Conservation (phyloP, 2,113 vertebrate genomes). For the Siphamia tubifer region DNA sequence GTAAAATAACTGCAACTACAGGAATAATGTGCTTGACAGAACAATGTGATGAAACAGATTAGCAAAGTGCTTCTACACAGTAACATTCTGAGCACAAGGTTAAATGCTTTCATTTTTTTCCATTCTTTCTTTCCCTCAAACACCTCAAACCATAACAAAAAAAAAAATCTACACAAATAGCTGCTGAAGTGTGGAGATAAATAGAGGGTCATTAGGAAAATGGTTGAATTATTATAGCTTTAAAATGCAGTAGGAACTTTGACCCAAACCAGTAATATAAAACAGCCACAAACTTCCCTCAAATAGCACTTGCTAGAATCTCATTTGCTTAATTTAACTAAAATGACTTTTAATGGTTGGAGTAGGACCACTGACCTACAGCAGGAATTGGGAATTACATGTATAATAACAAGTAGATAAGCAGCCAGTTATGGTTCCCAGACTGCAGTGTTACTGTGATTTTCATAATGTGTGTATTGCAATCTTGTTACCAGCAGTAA, state of each 20-base stretch:
- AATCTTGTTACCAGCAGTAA: background rate
- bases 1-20: constrained; percentile 26
- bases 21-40: constrained; percentile 6
- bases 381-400: background rate
- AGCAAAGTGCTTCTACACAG: background rate
- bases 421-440: no score
- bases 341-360: constrained; percentile 13
- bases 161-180: constrained; percentile 35
- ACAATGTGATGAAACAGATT: constrained; percentile 3
- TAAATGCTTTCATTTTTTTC: constrained; percentile 1
- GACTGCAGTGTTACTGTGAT: background rate
- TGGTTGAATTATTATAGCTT: constrained; percentile 23
- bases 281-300: background rate
- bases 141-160: constrained; percentile 37
- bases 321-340: constrained; percentile 20
- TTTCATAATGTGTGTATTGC: background rate
- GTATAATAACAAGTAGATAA: background rate
- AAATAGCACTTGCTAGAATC: background rate
- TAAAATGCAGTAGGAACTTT: constrained; percentile 43
- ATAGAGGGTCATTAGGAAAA: constrained; percentile 16
- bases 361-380: background rate
- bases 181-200: background rate
- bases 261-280: constrained; percentile 5
- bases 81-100: constrained; percentile 18
- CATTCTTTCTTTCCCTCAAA: constrained; percentile 11